phyloP scores from a whole-genome alignment of 1,140 invertebrate genomes.

The Diachasma alloeum region DNA sequence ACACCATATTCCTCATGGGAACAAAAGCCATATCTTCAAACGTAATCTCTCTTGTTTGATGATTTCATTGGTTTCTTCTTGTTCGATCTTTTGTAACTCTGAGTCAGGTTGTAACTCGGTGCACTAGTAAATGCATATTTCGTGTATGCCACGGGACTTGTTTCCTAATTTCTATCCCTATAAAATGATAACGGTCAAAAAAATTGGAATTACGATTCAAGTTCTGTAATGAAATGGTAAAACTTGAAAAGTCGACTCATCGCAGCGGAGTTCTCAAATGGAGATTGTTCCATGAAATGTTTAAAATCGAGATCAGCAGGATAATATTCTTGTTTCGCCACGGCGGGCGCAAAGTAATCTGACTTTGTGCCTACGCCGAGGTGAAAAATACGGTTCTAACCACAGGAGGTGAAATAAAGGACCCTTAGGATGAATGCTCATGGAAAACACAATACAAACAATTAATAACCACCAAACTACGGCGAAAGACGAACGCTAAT shows the following conservation, averaged over 20 bases:
- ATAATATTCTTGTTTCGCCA: no score
- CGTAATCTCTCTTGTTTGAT: neutral
- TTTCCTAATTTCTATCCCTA: constrained; percentile 63
- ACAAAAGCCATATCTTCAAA: neutral
- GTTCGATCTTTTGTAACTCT: constrained; percentile 59
- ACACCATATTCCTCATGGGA: neutral
- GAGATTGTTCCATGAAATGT: no score
- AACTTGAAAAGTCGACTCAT: neutral
- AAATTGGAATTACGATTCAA: neutral
- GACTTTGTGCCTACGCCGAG: no score
- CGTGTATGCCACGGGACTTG: constrained; percentile 62
- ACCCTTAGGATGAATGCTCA: no score
- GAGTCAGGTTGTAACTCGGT: constrained; percentile 58
- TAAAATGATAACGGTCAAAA: constrained; percentile 2
- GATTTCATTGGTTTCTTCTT: constrained; percentile 47
- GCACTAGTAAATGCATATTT: constrained; percentile 56
- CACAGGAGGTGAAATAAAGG: no score
- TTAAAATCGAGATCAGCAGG: no score
- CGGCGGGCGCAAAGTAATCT: no score
- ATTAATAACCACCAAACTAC: no score
- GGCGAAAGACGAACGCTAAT: no score
- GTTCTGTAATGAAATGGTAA: neutral
- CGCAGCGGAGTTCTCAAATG: no score
- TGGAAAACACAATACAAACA: no score
- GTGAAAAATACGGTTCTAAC: no score